phyloP scores from a whole-genome alignment of 2,888 invertebrate genomes.

The Drosophila neotestacea region DNA sequence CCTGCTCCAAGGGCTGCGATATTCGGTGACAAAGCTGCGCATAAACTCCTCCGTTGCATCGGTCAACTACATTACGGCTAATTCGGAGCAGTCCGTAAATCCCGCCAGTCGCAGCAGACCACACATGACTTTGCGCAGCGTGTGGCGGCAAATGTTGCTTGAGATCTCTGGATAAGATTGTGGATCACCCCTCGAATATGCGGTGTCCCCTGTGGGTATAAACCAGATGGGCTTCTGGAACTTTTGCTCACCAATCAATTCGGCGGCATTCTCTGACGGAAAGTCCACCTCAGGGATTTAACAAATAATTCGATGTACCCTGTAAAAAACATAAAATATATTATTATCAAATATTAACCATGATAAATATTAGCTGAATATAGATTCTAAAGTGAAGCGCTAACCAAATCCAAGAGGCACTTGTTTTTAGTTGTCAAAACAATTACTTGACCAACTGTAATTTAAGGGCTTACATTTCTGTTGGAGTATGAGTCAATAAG shows the following conservation, averaged over 20 bases:
- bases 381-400: too few species aligned
- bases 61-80: slow-evolving; percentile 78
- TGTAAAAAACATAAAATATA: slow-evolving; percentile 35
- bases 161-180: slow-evolving; percentile 75
- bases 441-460: background rate
- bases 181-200: slow-evolving; percentile 82
- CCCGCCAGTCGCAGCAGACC: slow-evolving; percentile 84
- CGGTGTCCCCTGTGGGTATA: slow-evolving; percentile 81
- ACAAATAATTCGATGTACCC: too few species aligned
- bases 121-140: slow-evolving; percentile 83
- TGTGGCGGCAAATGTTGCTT: slow-evolving; percentile 69
- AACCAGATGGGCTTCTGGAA: slow-evolving; percentile 84
- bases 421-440: too few species aligned
- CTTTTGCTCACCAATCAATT: slow-evolving; percentile 81
- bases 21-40: slow-evolving; percentile 74
- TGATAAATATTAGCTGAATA: too few species aligned
- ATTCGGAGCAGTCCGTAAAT: slow-evolving; percentile 83
- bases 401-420: too few species aligned
- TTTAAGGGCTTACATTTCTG: slow-evolving; percentile 77
- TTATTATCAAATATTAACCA: background rate
- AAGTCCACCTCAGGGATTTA: slow-evolving; percentile 84
- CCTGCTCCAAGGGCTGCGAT: slow-evolving; percentile 82
- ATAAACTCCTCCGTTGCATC: slow-evolving; percentile 84
- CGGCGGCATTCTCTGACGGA: slow-evolving; percentile 83
- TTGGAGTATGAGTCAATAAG: slow-evolving; percentile 84